Evolutionary conservation across 1,140 invertebrate genomes (phyloP).

Genomic region (Diabrotica undecimpunctata): DNA sequence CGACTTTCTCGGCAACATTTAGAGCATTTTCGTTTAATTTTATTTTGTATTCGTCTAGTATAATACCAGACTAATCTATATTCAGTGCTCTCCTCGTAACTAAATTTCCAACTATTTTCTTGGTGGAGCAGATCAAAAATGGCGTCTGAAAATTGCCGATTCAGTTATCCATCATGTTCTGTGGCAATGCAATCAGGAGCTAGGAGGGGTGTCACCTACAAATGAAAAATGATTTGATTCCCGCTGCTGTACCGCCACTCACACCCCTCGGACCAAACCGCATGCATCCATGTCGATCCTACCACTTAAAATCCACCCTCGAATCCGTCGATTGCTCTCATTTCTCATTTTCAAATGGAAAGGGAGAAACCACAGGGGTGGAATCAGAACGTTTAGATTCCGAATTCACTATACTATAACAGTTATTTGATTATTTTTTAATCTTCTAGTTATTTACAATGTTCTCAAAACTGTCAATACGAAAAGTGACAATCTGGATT

Average conservation of each 20-base stretch:
- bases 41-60: too few relatives aligned
- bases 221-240: conserved; percentile 3
- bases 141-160: background rate
- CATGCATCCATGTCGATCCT: background rate
- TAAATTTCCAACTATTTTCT: too few relatives aligned
- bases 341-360: conserved; percentile 3
- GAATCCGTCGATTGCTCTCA: background rate
- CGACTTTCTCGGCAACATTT: too few relatives aligned
- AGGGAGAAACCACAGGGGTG: background rate
- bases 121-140: background rate
- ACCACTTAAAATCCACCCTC: conserved; percentile 1
- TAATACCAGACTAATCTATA: too few relatives aligned
- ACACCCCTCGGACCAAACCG: background rate
- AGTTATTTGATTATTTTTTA: too few relatives aligned
- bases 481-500: too few relatives aligned
- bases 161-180: background rate
- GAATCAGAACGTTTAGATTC: background rate
- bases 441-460: too few relatives aligned
- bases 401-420: too few relatives aligned
- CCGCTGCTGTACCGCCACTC: background rate
- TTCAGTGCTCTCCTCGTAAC: too few relatives aligned
- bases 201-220: background rate
- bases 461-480: too few relatives aligned
- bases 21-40: too few relatives aligned
- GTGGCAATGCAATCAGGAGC: background rate